These are phyloP conservation scores for Tachystola acroxantha DNA, from an alignment of 2,888 invertebrate genomes.

Conservation along the genomic window DNA sequence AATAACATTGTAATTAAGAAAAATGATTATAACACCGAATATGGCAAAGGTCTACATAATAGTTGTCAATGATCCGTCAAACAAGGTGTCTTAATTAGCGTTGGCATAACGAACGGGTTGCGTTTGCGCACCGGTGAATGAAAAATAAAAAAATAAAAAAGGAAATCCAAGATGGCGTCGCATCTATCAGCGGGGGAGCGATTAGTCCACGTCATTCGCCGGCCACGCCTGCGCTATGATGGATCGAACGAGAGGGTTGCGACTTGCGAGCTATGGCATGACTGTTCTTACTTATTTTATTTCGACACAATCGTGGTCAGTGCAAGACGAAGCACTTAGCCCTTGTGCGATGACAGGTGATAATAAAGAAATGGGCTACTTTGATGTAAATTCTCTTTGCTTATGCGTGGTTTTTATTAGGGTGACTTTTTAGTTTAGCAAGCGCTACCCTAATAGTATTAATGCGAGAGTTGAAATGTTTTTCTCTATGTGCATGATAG, in stretches of 20 bases:
- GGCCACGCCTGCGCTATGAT: constrained; percentile 48
- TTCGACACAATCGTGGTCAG: constrained; percentile 6
- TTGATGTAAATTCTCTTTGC: no score
- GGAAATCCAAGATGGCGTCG: constrained; percentile 56
- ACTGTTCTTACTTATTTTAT: constrained; percentile 16
- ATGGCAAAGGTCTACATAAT: no score
- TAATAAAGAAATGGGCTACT: constrained; percentile 26
- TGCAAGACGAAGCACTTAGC: constrained; percentile 7
- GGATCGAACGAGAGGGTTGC: constrained; percentile 29
- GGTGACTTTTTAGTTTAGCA: no score
- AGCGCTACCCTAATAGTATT: no score
- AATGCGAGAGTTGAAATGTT: no score
- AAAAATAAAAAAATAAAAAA: constrained; percentile 39
- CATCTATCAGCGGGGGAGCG: constrained; percentile 50
- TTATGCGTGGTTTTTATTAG: no score
- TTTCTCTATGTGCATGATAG: no score
- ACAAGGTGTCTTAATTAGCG: constrained; percentile 41
- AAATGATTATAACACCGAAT: no score
- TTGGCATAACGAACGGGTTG: constrained; percentile 27
- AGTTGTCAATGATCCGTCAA: constrained; percentile 33
- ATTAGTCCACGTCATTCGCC: constrained; percentile 44
- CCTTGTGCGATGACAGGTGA: constrained; percentile 23
- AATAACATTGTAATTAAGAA: no score
- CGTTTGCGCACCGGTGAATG: constrained; percentile 39
- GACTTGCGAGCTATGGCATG: constrained; percentile 19